A percentile compares a stretch with the other conserved stretches of the same genome.
phyloP scores from a whole-genome alignment of 2,797 vertebrate species.

The Erpetoichthys calabaricus region DNA sequence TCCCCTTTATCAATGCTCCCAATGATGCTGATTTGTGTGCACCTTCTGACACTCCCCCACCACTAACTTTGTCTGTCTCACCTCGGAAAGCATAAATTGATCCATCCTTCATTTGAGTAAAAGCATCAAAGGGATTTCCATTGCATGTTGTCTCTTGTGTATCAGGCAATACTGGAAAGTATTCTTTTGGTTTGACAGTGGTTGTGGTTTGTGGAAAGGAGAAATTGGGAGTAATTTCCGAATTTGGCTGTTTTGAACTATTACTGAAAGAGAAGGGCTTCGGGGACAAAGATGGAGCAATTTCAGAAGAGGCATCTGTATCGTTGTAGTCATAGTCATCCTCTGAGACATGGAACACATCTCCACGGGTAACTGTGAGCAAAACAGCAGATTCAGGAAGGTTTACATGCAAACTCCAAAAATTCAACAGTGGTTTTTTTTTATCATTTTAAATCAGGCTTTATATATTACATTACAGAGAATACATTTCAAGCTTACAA shows the following conservation, averaged over 20 bases:
- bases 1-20: no score
- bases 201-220: constrained; percentile 12
- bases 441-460: background rate
- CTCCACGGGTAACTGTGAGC: constrained; percentile 62
- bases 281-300: background rate
- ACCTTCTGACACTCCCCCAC: no score
- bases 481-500: no score
- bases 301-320: fast-evolving
- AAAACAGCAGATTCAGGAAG: background rate
- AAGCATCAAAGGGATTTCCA: constrained; percentile 68
- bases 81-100: constrained; percentile 87
- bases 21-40: no score
- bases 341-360: constrained; percentile 70
- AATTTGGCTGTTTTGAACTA: background rate
- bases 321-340: constrained; percentile 45
- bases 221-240: background rate
- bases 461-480: no score
- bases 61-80: constrained; percentile 21
- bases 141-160: constrained; percentile 63
- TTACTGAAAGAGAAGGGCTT: background rate
- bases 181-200: fast-evolving
- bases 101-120: constrained; percentile 83
- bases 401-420: background rate
- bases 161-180: constrained; percentile 3
- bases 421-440: background rate